Base-by-base conservation (phyloP, 2,888 invertebrate species). In the Drosophila neotestacea region DNA sequence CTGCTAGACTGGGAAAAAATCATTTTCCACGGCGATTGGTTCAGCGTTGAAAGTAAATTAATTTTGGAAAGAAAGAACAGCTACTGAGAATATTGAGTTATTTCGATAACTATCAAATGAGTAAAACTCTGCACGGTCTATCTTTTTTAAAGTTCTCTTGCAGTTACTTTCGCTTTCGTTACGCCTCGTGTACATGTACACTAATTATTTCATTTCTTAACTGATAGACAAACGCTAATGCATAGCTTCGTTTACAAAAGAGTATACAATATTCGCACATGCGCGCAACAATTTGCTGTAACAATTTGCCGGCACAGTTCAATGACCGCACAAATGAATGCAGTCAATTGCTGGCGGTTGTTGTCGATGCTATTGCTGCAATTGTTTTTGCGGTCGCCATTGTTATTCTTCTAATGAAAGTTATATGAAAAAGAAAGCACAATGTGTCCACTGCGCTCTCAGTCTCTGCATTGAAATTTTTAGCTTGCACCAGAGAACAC, bases 281-380 rank as follows among this genome's bases (percentile, higher is more conserved):
- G 82, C 82, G 69, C 75, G 55, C 16, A 41, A 54, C 54, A 54
- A 42, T 80, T 80, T 77, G 88, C 83, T 16, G 16, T 16, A 41
- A 54, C 54, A 54, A 42, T 80, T 80, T 77, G 88, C 83, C 88
- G 82, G 82, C 88, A 64, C 78, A 83, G 82, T 83, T 83, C 82
- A 83, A 74, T 85, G 82, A 83, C 88, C 82, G 88, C 71, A 63
- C 36, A 70, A 81, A 58, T 86, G 78, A 81, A 84, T 86, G 86
- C 84, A 63, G 47, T 55, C 68, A 59, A 52, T 70, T 79, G 68
- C 69, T 64, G 39, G 58, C 58, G 42, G 54, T 47, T 52, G 56
- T 36, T 62, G 51, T 36, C 30, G 69, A 27, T 66, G 62, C 30
- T 79, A 41, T 44, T 46, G 36, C 28, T 62, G 54, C 41, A 68